A percentile compares a stretch with the other conserved stretches of the same genome.
Evolutionary conservation across 1,140 invertebrate genomes (phyloP).

Genomic region (Charaxes varanes): DNA sequence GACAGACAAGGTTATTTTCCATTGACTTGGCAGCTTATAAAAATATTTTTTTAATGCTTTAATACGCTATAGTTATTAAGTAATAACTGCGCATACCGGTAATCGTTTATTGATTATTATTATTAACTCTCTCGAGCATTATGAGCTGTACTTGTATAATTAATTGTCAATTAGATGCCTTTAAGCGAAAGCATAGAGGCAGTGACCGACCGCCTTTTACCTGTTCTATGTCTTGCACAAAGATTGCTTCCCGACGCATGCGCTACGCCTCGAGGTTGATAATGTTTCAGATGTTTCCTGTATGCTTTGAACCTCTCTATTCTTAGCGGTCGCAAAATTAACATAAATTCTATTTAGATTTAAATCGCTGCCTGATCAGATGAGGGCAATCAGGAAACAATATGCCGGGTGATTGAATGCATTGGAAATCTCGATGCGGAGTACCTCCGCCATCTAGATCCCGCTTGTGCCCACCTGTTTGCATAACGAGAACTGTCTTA

Average conservation of each 20-base stretch:
- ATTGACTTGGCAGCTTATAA: too few species aligned
- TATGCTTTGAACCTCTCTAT: conserved; percentile 51
- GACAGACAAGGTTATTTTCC: too few species aligned
- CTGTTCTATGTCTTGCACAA: conserved; percentile 54
- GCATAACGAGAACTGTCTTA: conserved; percentile 23
- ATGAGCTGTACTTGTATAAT: too few species aligned
- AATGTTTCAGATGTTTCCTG: conserved; percentile 62
- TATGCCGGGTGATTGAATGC: conserved; percentile 40
- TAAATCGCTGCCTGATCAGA: conserved; percentile 42
- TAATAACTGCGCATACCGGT: too few species aligned
- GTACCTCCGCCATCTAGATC: conserved; percentile 18
- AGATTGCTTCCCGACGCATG: conserved; percentile 57
- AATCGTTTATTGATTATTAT: too few species aligned
- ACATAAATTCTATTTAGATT: conserved; percentile 64
- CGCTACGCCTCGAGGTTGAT: conserved; percentile 52
- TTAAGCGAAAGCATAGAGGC: conserved; percentile 21
- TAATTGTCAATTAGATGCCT: conserved; percentile 55
- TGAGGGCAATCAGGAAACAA: conserved; percentile 47
- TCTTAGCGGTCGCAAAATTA: conserved; percentile 51
- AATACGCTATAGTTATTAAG: too few species aligned
- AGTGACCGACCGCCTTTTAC: conserved; percentile 59
- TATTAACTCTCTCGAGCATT: too few species aligned
- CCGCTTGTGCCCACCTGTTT: conserved; percentile 18
- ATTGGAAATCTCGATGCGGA: conserved; percentile 24
- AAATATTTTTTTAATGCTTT: too few species aligned